Base-by-base conservation (phyloP, 2,797 vertebrate species). In the Acanthornis magna region DNA sequence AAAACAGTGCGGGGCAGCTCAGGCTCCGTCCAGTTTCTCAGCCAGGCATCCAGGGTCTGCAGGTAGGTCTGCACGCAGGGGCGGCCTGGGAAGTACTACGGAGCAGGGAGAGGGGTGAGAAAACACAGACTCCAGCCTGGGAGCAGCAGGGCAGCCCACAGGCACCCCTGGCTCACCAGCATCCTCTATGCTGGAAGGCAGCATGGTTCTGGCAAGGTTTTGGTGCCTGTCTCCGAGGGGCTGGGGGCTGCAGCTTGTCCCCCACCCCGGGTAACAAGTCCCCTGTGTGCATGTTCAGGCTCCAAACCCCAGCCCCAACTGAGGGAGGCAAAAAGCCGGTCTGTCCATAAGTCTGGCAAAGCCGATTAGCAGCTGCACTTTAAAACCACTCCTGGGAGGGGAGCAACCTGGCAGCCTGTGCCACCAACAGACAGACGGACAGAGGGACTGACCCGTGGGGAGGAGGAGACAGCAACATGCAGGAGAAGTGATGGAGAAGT, bases 291-390 rank as follows among this genome's bases (percentile, higher is more conserved):
- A 1, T 19, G 50, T 53, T 71, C 57, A 67, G 68, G 95, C 93
- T 96, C 90, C 34, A 38, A 84, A 96, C 89, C 94, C 89, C 79
- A 34, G 92, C 63, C 79, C 92, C 57, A 5, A 93, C 92, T 80
- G 91, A 96, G 96, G 91, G 93, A 96, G 90, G 93, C 68, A 95
- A 87, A 97, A 97, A 96, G 95, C 96, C 94, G 93, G 96, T 94
- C 70, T 91, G 96, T 98, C 98, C 98, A 91, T 98, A 99, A 98
- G 98, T 98, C 98, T 98, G 98, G 85, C 94, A 98, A 98, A 99
- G 99, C 98, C 93, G 98, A 99, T 99, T 99, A 99, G 98, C 98
- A 98, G 98, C 98, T 98, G 98, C 97, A 98, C 98, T 98, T 98
- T 97, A 98, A 98, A 98, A 97, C 97, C 92, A 22, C 94, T 81